phyloP scores from a whole-genome alignment of 2,113 vertebrate genomes.

The Scomber japonicus region DNA sequence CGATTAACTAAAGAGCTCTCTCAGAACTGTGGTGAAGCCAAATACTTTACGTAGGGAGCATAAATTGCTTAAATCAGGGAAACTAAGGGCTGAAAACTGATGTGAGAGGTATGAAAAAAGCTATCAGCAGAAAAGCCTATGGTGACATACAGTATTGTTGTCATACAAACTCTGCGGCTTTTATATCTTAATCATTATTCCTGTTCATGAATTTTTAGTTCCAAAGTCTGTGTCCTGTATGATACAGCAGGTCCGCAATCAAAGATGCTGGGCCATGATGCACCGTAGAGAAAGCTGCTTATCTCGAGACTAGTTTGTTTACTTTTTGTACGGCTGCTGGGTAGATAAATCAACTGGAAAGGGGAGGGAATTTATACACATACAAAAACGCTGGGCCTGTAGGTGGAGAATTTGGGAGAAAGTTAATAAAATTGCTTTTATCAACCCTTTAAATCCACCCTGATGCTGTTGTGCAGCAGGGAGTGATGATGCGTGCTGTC shows the following conservation, averaged over 20 bases:
- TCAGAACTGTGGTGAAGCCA: not conserved
- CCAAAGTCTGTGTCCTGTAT: constrained; percentile 24
- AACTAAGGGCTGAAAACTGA: constrained; percentile 4
- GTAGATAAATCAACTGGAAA: constrained; percentile 65
- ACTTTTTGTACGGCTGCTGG: constrained; percentile 49
- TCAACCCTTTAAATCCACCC: constrained; percentile 83
- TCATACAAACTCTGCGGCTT: constrained; percentile 32
- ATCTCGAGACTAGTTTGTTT: constrained; percentile 67
- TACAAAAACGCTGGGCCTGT: constrained; percentile 31
- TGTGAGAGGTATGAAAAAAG: not conserved
- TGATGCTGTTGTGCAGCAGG: constrained; percentile 65
- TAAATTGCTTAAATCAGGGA: not conserved
- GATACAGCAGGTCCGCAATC: constrained; percentile 43
- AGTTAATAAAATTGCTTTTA: constrained; percentile 76
- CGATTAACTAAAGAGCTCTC: constrained; percentile 15
- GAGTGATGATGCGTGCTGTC: constrained; percentile 71
- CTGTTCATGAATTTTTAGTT: constrained; percentile 35
- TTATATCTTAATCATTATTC: constrained; percentile 41
- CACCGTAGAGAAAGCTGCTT: constrained; percentile 40
- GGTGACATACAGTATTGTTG: constrained; percentile 10
- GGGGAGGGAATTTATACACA: constrained; percentile 35
- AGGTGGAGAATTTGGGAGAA: constrained; percentile 51
- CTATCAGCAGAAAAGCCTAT: not conserved
- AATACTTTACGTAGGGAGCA: not conserved
- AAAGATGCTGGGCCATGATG: constrained; percentile 50